phyloP scores from a whole-genome alignment of 2,888 invertebrate genomes.

The Nysson spinosus region DNA sequence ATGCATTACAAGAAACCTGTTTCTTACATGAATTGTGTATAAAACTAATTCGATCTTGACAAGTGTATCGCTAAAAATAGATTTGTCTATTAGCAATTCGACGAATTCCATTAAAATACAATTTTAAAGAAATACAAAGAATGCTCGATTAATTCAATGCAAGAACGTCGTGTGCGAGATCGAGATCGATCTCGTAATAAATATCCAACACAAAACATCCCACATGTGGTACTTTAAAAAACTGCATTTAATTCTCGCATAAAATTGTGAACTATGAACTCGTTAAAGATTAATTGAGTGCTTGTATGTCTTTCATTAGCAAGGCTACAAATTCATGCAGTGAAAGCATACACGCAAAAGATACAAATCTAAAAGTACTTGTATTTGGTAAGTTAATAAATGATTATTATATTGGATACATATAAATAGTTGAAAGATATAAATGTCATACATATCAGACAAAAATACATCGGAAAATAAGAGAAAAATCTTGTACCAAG shows the following conservation, averaged over 20 bases:
- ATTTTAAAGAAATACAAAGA: conserved; percentile 22
- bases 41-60: conserved; percentile 34
- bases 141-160: conserved; percentile 1
- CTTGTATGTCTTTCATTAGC: conserved; percentile 10
- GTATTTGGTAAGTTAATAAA: conserved; percentile 68
- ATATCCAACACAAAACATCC: conserved; percentile 17
- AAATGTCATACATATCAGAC: conserved; percentile 64
- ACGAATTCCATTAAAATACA: conserved; percentile 9
- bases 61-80: conserved; percentile 25
- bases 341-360: conserved; percentile 9
- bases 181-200: conserved; percentile 15
- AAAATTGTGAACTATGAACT: conserved; percentile 8
- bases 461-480: conserved; percentile 14
- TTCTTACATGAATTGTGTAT: conserved; percentile 47
- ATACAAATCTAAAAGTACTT: conserved; percentile 49
- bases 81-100: conserved; percentile 14
- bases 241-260: conserved; percentile 17
- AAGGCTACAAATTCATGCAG: conserved; percentile 26
- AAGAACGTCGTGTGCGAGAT: conserved; percentile 14
- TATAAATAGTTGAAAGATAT: conserved; percentile 59
- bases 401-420: conserved; percentile 67
- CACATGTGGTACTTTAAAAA: conserved; percentile 4
- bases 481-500: no score
- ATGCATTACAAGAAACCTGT: conserved; percentile 17
- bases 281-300: conserved; percentile 15